Conservation (phyloP, 2,113 vertebrate species). For the Oplegnathus fasciatus region DNA sequence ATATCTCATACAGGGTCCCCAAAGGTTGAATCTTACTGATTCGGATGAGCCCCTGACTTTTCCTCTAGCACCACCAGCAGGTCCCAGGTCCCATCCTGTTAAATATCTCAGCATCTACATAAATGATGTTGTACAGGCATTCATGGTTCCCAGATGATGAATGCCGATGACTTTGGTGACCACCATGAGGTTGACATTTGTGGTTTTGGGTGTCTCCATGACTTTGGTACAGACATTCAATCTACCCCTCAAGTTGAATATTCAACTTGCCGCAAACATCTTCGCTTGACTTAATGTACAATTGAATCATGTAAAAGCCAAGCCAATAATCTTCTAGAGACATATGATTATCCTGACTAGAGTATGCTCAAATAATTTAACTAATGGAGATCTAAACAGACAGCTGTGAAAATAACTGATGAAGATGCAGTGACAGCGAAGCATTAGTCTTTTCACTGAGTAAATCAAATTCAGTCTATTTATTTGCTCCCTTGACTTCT, state of each 20-base stretch:
- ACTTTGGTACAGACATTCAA: neutral
- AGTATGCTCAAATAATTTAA: neutral
- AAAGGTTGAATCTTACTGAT: too few species aligned
- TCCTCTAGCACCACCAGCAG: too few species aligned
- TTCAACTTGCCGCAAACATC: neutral
- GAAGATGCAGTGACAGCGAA: slow-evolving; percentile 1
- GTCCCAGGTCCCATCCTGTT: too few species aligned
- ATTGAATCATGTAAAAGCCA: neutral
- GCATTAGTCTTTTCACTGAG: slow-evolving; percentile 13
- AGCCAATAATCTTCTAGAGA: neutral
- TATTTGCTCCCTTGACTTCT: slow-evolving; percentile 47
- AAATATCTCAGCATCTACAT: too few species aligned
- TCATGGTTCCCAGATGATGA: too few species aligned
- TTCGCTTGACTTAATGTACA: neutral
- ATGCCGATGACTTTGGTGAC: too few species aligned
- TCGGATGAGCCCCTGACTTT: too few species aligned
- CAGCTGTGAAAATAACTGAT: slow-evolving; percentile 16
- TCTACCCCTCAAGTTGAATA: neutral
- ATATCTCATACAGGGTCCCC: too few species aligned
- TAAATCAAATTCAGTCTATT: slow-evolving; percentile 43
- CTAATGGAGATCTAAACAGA: neutral
- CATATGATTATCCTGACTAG: neutral
- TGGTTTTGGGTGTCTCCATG: neutral
- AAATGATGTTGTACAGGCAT: too few species aligned
- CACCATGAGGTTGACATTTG: too few species aligned